A percentile compares a stretch with the other conserved stretches of the same genome.
These are phyloP conservation scores for Lophius americanus DNA, from an alignment of 2,797 vertebrate genomes.

Conservation along the genomic window DNA sequence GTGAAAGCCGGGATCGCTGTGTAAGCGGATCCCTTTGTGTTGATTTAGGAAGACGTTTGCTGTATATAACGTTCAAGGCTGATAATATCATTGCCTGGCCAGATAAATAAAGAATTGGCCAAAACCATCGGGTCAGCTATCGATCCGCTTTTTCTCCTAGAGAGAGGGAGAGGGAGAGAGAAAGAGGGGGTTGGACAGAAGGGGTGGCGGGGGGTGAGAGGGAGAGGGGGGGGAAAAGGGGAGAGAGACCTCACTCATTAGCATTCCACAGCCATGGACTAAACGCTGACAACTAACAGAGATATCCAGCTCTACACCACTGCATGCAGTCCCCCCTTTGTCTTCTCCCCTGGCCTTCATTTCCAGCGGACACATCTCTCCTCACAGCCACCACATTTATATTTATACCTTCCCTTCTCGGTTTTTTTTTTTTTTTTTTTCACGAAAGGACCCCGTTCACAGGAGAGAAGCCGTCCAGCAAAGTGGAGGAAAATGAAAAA, in stretches of 20 bases:
- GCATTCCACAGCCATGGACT: conserved; percentile 92
- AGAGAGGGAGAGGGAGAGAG: conserved; percentile 70
- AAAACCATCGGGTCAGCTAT: conserved; percentile 86
- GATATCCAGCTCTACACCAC: conserved; percentile 90
- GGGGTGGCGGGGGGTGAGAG: conserved; percentile 40
- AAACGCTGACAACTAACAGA: conserved; percentile 95
- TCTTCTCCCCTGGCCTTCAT: conserved; percentile 80
- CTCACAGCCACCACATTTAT: conserved; percentile 81
- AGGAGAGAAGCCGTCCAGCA: conserved; percentile 58
- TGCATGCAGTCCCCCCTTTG: conserved; percentile 86
- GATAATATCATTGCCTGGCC: conserved; percentile 87
- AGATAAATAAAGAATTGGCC: conserved; percentile 89
- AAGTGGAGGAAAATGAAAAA: conserved; percentile 50
- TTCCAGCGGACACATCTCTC: conserved; percentile 83
- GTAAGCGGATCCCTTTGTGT: conserved; percentile 89
- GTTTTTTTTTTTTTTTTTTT: conserved; percentile 34
- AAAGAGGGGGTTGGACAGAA: conserved; percentile 34
- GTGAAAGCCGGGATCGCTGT: conserved; percentile 80
- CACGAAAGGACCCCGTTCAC: conserved; percentile 64
- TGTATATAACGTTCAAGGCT: conserved; percentile 90
- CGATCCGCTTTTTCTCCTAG: conserved; percentile 82
- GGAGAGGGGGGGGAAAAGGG: conserved; percentile 47
- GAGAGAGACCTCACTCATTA: conserved; percentile 85
- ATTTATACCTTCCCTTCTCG: conserved; percentile 68
- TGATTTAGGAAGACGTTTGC: conserved; percentile 92